Evolutionary conservation across 2,888 invertebrate species (phyloP).

Genomic region (Rhorus exstirpatorius): DNA sequence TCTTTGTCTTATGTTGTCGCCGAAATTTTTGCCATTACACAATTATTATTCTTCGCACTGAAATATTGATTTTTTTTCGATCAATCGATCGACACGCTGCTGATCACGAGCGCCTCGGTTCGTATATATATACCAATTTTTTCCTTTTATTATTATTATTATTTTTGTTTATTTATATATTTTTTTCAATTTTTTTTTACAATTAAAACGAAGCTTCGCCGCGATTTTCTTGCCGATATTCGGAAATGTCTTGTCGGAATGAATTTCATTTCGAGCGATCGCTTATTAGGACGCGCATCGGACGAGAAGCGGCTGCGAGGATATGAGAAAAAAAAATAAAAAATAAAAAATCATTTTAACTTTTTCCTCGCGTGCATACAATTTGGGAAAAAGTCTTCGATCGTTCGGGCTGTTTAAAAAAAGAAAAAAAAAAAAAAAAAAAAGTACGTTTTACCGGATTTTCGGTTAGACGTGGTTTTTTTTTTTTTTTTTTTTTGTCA

Average conservation of each 20-base stretch:
- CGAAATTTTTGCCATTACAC: constrained; percentile 30
- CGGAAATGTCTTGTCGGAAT: constrained; percentile 29
- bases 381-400: constrained; percentile 49
- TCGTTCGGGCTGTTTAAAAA: constrained; percentile 17
- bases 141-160: constrained; percentile 16
- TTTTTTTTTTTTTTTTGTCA: constrained; percentile 15
- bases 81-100: constrained; percentile 66
- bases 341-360: constrained; percentile 29
- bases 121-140: constrained; percentile 48
- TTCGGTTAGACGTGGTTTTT: constrained; percentile 25
- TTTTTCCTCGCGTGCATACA: constrained; percentile 58
- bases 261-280: constrained; percentile 34
- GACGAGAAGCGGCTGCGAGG: constrained; percentile 44
- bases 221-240: constrained; percentile 38
- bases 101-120: constrained; percentile 54
- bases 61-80: constrained; percentile 74
- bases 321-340: too few species aligned
- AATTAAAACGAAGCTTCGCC: constrained; percentile 34
- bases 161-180: constrained; percentile 33
- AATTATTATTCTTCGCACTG: constrained; percentile 56
- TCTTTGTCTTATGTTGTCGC: constrained; percentile 67
- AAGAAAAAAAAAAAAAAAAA: too few species aligned
- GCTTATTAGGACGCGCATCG: constrained; percentile 43
- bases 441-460: constrained; percentile 43
- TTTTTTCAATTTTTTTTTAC: constrained; percentile 7